phyloP scores from a whole-genome alignment of 1,140 invertebrate genomes.

The Halyomorpha halys region DNA sequence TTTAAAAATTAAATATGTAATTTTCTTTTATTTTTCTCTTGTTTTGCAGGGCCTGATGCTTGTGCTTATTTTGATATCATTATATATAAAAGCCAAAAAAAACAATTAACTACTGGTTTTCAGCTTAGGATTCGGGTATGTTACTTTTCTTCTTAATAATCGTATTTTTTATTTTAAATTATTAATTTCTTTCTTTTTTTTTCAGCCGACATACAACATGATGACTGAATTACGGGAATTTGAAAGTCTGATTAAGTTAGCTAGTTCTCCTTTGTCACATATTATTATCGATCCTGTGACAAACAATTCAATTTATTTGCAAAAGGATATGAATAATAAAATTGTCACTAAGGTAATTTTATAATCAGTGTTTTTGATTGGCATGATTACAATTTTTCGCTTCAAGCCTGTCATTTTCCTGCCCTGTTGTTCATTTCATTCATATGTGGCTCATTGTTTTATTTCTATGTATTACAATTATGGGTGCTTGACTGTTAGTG shows the following conservation, averaged over 20 bases:
- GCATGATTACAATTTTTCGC: no score
- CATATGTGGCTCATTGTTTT: no score
- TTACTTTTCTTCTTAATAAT: not conserved
- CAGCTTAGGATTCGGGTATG: not conserved
- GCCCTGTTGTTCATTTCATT: no score
- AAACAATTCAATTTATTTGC: not conserved
- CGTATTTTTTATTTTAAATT: not conserved
- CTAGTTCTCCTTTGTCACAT: not conserved
- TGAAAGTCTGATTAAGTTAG: not conserved
- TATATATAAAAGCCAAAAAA: constrained; percentile 15
- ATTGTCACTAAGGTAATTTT: no score
- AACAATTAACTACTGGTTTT: constrained; percentile 3
- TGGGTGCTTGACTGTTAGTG: no score
- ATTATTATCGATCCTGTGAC: not conserved
- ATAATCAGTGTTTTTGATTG: no score
- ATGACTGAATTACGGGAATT: not conserved
- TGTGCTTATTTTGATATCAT: constrained; percentile 10
- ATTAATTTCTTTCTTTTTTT: not conserved
- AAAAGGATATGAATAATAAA: not conserved
- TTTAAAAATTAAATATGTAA: no score
- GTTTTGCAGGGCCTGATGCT: not conserved
- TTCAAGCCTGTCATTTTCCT: no score
- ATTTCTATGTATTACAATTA: no score
- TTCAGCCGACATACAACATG: constrained; percentile 1
- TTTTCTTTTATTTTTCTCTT: not conserved